A percentile compares a stretch with the other conserved stretches of the same genome.
Evolutionary conservation across 2,113 vertebrate genomes (phyloP).

Genomic region (Ploceus nigricollis): DNA sequence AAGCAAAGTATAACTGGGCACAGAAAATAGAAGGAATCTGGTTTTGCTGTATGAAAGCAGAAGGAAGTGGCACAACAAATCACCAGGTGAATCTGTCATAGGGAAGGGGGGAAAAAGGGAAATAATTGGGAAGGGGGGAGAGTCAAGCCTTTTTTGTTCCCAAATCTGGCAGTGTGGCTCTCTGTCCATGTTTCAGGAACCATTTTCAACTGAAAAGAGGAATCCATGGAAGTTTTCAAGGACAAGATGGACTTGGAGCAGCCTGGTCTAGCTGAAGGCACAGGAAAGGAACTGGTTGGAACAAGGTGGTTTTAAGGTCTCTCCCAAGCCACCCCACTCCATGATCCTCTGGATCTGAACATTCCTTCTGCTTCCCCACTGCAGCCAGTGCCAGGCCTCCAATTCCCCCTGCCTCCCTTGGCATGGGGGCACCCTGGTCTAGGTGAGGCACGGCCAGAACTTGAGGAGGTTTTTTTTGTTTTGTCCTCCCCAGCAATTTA

Average conservation of each 20-base stretch:
- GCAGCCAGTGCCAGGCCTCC: neutral
- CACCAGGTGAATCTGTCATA: neutral
- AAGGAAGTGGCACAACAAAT: neutral
- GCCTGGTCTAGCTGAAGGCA: neutral
- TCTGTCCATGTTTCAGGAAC: neutral
- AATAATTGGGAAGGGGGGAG: accelerated
- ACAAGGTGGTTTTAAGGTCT: neutral
- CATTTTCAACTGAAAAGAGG: neutral
- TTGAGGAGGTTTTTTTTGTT: neutral
- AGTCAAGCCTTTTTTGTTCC: neutral
- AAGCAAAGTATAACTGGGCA: neutral
- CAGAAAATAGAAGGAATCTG: neutral
- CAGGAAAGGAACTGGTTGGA: neutral
- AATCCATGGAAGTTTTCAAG: neutral
- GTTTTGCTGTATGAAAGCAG: neutral
- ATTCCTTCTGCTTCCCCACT: neutral
- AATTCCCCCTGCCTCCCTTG: neutral
- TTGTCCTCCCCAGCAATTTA: neutral
- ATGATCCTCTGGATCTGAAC: neutral
- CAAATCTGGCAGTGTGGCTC: neutral
- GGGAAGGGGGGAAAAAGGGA: neutral
- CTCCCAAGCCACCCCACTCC: neutral
- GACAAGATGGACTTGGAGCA: neutral
- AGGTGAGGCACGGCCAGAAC: neutral
- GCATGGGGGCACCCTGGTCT: neutral